Base-by-base conservation (phyloP, 2,797 vertebrate species). In the Enteromius unitaeniatus region DNA sequence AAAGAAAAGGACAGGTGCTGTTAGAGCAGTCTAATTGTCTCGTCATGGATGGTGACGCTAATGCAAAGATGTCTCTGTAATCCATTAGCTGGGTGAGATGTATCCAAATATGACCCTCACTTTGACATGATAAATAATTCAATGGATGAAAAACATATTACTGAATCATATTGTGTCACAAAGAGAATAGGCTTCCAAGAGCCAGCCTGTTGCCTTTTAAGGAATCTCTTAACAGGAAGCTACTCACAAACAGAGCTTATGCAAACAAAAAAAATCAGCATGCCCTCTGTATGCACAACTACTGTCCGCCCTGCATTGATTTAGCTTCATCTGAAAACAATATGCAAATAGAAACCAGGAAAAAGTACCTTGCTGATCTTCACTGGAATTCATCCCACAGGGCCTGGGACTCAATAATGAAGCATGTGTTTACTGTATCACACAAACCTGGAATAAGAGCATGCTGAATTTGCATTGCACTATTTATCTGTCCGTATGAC, bases 121-220 rank as follows among this genome's bases (percentile, higher is more conserved):
- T 77, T 69, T 77, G 73, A 83, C 73, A 17, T 47, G 64, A 69
- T 77, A 76, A 83, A 77, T 83, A 69, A 77, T 83, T 83, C 13
- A 83, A 69, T 31, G 51, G 62, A 53, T 58, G 13, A 40, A 62
- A 77, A 68, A 74, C 80, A 65, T 81, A 49, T 82, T 62, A 64
- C 42, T 34, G 55, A 74, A 82, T 51, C 69, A 37, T 37, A 65
- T 51, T 31, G 31, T 64, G 58, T 51, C 80, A 49, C 31, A n/a
- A 73, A 28, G 37, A 78, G 23, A 58, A 64, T 51, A 75, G 34
- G 26, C 26, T 60, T 37, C 60, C 14, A 82, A 75, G 74, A 75
- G 70, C 42, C 19, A 49, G 40, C 7, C 68, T 31, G 79, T 3
- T 15, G n/a, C 28, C 26, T 65, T 74, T 74, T 64, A 40, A 49